These are phyloP conservation scores for Origma solitaria DNA, from an alignment of 2,113 vertebrate species.

Conservation along the genomic window DNA sequence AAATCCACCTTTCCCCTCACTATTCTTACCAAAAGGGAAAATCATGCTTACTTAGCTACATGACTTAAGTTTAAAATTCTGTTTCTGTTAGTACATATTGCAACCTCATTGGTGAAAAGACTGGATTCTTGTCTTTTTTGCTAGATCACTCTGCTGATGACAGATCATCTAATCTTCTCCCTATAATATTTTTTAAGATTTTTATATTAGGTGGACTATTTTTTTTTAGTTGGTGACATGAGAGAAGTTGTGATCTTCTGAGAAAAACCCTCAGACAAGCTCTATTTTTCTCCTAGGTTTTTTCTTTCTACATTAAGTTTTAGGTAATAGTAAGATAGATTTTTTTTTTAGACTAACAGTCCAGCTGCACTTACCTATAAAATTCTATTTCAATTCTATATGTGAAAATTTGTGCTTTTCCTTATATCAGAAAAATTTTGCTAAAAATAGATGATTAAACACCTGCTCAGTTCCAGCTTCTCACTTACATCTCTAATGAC, in stretches of 20 bases:
- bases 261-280: background rate
- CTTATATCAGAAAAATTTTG: background rate
- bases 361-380: background rate
- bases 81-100: fast-evolving
- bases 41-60: background rate
- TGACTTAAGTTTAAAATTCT: background rate
- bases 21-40: background rate
- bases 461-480: background rate
- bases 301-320: background rate
- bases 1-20: background rate
- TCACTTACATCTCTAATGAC: background rate
- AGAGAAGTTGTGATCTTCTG: background rate
- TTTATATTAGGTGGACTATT: background rate
- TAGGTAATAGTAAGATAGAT: background rate
- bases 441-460: background rate
- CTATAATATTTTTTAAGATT: background rate
- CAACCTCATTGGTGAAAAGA: background rate
- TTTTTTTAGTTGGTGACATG: background rate
- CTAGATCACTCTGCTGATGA: background rate
- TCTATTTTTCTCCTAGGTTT: background rate
- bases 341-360: background rate
- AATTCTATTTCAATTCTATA: background rate
- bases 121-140: background rate
- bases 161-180: background rate
- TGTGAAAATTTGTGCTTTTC: background rate